Evolutionary conservation across 1,140 invertebrate species (phyloP).

Genomic region (Watersipora subatra): DNA sequence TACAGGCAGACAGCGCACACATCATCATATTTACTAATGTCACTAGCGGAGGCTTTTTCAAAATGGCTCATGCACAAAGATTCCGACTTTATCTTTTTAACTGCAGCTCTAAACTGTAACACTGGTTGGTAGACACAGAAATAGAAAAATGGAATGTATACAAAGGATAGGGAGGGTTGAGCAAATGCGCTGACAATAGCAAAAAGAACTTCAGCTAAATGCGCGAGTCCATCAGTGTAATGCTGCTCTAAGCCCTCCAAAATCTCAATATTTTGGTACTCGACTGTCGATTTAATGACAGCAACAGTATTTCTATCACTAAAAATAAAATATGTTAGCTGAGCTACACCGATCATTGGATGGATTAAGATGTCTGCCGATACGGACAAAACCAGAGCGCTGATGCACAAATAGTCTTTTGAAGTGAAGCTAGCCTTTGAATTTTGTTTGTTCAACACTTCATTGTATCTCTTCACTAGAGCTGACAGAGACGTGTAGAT

Average conservation of each 20-base stretch:
- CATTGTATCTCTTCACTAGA: neutral
- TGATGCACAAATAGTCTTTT: neutral
- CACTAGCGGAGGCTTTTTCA: neutral
- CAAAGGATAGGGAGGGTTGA: neutral
- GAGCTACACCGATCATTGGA: neutral
- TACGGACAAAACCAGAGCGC: neutral
- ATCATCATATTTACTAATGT: neutral
- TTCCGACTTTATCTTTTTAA: neutral
- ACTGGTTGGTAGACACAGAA: neutral
- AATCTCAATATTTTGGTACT: neutral
- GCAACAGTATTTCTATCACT: neutral
- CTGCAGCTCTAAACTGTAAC: neutral
- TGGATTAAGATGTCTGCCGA: neutral
- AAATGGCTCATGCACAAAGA: neutral
- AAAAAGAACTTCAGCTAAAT: neutral
- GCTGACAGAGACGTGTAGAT: neutral
- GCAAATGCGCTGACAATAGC: neutral
- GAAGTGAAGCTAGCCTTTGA: neutral
- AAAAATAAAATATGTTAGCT: neutral
- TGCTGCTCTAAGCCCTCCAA: neutral
- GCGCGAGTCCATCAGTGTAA: neutral
- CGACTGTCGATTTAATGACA: neutral
- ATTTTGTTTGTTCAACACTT: neutral
- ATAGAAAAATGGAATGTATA: neutral
- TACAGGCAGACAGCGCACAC: slow-evolving; percentile 3